These are phyloP conservation scores for Brotula barbata DNA, from an alignment of 2,797 vertebrate species.

Conservation along the genomic window DNA sequence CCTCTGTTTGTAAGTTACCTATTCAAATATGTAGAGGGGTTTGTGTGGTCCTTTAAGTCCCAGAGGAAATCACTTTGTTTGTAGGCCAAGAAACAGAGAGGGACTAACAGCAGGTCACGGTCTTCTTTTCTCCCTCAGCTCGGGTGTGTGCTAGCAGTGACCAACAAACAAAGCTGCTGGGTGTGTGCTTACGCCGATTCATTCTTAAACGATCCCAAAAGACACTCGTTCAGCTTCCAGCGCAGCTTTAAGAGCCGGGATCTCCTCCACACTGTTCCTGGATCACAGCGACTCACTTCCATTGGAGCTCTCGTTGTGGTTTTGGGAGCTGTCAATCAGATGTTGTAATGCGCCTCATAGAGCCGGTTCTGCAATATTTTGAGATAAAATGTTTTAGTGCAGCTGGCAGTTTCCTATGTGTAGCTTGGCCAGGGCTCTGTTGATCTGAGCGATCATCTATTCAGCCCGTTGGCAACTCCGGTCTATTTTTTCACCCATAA, in stretches of 20 bases:
- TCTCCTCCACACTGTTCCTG: slow-evolving; percentile 33
- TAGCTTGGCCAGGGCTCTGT: slow-evolving; percentile 45
- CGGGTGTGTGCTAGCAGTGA: slow-evolving; percentile 27
- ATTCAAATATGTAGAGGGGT: slow-evolving; percentile 9
- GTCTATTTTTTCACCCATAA: slow-evolving; percentile 10
- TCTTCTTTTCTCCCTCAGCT: slow-evolving; percentile 17
- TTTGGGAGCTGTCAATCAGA: slow-evolving; percentile 65
- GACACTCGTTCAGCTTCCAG: slow-evolving; percentile 27
- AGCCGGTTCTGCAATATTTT: slow-evolving; percentile 53
- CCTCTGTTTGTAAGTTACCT: slow-evolving; percentile 2
- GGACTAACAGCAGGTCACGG: slow-evolving; percentile 21
- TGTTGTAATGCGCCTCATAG: slow-evolving; percentile 52
- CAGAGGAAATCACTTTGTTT: slow-evolving; percentile 17
- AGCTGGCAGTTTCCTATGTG: slow-evolving; percentile 42
- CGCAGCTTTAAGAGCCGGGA: slow-evolving; percentile 17
- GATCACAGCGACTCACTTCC: slow-evolving; percentile 53
- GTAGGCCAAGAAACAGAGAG: slow-evolving; percentile 37
- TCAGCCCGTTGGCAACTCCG: slow-evolving; percentile 19
- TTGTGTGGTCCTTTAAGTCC: slow-evolving; percentile 4
- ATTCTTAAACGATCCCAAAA: slow-evolving; percentile 20
- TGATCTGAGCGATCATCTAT: slow-evolving; percentile 29
- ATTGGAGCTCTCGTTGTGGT: slow-evolving; percentile 49
- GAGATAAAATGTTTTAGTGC: slow-evolving; percentile 55
- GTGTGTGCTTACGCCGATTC: slow-evolving; percentile 17
- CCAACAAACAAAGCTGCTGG: slow-evolving; percentile 33